phyloP scores from a whole-genome alignment of 2,888 invertebrate genomes.

The Caenorhabditis angaria region DNA sequence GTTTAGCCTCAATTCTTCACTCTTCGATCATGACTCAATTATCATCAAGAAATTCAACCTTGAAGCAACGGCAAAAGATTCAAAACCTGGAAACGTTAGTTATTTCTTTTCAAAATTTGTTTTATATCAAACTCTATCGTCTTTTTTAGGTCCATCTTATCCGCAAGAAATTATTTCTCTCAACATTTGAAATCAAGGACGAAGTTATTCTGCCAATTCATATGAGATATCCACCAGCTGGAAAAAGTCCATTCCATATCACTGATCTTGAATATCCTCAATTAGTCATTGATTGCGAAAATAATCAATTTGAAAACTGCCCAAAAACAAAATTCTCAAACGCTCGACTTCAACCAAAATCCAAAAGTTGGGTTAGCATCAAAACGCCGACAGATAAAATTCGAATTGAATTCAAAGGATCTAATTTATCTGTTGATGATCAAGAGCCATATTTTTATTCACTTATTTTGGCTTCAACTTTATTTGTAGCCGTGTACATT shows the following conservation, averaged over 20 bases:
- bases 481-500: neutral
- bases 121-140: neutral
- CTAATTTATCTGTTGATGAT: neutral
- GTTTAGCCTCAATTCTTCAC: conserved; percentile 6
- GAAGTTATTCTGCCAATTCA: conserved; percentile 1
- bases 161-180: conserved; percentile 12
- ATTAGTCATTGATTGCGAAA: conserved; percentile 8
- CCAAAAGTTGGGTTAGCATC: neutral
- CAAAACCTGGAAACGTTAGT: conserved; percentile 9
- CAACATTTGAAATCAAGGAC: conserved; percentile 32
- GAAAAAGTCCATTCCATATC: neutral
- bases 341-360: neutral
- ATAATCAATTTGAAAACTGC: conserved; percentile 8
- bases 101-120: neutral
- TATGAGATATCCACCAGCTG: conserved; percentile 15
- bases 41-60: neutral
- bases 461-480: neutral
- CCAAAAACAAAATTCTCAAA: neutral
- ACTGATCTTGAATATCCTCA: neutral
- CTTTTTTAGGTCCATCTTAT: conserved; percentile 13
- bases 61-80: conserved; percentile 4
- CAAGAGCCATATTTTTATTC: neutral
- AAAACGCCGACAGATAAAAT: neutral
- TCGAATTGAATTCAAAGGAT: neutral
- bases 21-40: conserved; percentile 6